A percentile compares a stretch with the other conserved stretches of the same genome.
phyloP scores from a whole-genome alignment of 2,888 invertebrate species.

The Drosophila hamatofila region DNA sequence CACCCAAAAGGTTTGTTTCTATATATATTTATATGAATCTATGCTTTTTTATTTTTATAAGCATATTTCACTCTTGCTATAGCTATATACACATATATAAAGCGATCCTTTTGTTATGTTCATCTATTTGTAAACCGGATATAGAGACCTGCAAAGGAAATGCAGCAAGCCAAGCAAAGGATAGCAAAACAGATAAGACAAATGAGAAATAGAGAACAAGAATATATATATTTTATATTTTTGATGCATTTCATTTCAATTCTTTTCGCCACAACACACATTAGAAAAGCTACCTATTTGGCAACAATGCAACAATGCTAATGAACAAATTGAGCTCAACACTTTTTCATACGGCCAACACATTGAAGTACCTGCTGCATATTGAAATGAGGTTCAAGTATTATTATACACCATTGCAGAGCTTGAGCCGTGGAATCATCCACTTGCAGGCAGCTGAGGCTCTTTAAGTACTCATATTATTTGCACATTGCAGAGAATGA shows the following conservation, averaged over 20 bases:
- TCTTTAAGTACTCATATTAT: conserved; percentile 72
- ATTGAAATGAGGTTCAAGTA: conserved; percentile 26
- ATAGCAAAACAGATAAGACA: background rate
- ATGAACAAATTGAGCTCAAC: background rate
- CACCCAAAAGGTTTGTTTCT: conserved; percentile 14
- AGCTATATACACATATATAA: conserved; percentile 22
- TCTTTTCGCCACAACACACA: too few species aligned
- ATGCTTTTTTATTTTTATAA: conserved; percentile 19
- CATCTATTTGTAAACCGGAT: conserved; percentile 61
- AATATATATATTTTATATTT: background rate
- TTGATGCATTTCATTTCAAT: conserved; percentile 29
- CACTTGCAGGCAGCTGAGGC: conserved; percentile 30
- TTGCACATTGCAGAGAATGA: conserved; percentile 56
- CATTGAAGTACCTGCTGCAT: conserved; percentile 1
- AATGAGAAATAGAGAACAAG: background rate
- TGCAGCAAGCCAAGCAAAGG: conserved; percentile 29
- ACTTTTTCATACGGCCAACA: background rate
- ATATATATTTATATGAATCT: conserved; percentile 6
- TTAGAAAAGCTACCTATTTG: too few species aligned
- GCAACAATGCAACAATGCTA: background rate
- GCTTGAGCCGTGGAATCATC: conserved; percentile 12
- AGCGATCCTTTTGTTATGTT: conserved; percentile 41
- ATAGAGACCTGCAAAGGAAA: conserved; percentile 69
- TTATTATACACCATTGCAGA: conserved; percentile 13
- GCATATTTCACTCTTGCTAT: conserved; percentile 30